Evolutionary conservation across 2,113 vertebrate genomes (phyloP).

Genomic region (Cryptotis parvus): DNA sequence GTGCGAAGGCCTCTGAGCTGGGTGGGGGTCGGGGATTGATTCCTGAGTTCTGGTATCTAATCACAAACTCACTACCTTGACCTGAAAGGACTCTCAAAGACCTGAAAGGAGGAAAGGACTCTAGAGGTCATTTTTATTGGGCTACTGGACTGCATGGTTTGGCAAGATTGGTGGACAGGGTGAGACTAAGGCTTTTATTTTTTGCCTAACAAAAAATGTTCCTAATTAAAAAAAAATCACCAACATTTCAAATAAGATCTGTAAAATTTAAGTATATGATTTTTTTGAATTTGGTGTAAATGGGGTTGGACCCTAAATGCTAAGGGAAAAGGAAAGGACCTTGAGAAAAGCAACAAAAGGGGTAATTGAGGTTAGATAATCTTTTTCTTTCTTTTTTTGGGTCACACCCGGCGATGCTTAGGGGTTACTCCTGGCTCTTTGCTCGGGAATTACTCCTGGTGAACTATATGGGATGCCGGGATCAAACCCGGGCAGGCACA

Average conservation of each 20-base stretch:
- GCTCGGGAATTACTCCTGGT: no score
- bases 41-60: background rate
- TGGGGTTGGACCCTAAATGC: no score
- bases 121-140: background rate
- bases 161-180: background rate
- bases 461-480: no score
- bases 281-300: conserved; percentile 20
- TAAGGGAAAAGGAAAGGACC: no score
- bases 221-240: background rate
- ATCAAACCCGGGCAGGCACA: no score
- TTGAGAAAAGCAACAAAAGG: background rate
- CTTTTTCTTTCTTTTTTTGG: no score
- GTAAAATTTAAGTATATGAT: background rate
- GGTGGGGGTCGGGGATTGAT: background rate
- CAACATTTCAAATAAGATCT: background rate
- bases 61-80: background rate
- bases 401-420: no score
- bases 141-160: no score
- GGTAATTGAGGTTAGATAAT: no score
- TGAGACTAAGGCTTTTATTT: background rate
- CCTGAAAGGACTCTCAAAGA: no score
- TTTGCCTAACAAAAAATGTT: background rate
- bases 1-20: background rate
- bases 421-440: no score
- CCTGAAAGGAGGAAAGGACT: no score